phyloP scores from a whole-genome alignment of 2,113 vertebrate species.

The Rhinichthys klamathensis region DNA sequence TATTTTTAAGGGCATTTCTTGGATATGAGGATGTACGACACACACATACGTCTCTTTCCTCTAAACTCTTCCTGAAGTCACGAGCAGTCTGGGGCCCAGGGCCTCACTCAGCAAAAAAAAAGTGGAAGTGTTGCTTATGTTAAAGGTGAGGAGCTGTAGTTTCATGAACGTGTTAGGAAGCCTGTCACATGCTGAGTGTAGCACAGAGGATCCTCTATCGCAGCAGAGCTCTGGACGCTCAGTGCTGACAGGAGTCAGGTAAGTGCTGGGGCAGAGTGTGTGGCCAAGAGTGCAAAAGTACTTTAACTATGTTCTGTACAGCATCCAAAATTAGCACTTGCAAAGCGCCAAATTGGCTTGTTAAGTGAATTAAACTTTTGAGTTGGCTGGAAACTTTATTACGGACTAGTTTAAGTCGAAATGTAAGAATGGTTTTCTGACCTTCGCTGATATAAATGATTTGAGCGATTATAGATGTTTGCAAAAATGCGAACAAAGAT shows the following conservation, averaged over 20 bases:
- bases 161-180: slow-evolving; percentile 40
- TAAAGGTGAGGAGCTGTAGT: slow-evolving; percentile 64
- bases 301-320: background rate
- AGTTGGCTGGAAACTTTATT: background rate
- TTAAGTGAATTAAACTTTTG: background rate
- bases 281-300: background rate
- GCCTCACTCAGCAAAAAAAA: slow-evolving; percentile 71
- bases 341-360: background rate
- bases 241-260: slow-evolving; percentile 25
- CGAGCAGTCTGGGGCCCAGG: slow-evolving; percentile 60
- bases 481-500: background rate
- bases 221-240: slow-evolving; percentile 1
- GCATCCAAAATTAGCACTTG: background rate
- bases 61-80: slow-evolving; percentile 58
- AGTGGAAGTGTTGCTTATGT: slow-evolving; percentile 65
- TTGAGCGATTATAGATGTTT: background rate
- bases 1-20: background rate
- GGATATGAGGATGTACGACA: slow-evolving; percentile 9
- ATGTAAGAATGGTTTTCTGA: background rate
- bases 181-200: slow-evolving; percentile 29
- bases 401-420: background rate
- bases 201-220: background rate
- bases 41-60: background rate
- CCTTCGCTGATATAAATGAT: background rate
- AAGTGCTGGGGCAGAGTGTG: slow-evolving; percentile 1